Base-by-base conservation (phyloP, 2,797 vertebrate genomes). In the Clarias fuscus region DNA sequence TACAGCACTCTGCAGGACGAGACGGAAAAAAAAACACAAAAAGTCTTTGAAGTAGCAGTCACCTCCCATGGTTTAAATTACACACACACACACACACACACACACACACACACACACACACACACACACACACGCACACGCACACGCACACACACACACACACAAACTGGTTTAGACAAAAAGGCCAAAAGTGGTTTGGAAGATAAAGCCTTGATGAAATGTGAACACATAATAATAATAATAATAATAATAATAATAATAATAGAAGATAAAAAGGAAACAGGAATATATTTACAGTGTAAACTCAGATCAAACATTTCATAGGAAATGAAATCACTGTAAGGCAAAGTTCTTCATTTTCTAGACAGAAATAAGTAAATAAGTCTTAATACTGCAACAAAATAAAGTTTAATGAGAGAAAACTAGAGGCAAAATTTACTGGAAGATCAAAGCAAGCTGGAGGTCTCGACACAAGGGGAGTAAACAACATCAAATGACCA, bases 1-100 rank as follows among this genome's bases (percentile, higher is more conserved):
- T 99, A 99, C 71, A 99, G 95, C 33, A 99, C 98, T 92, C 98
- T 99, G 27, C 4, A 71, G 73, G 56, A 27, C 53, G 48, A 70
- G 14, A 27, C 33, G 70, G 33, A 27, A 56, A 71, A 73, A 40
- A 11, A 7, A 48, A 30, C 33, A 33, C 33, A 13, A 48, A 70
- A 15, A 40, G 1, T 10, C 3, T 40, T 40, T 3, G 7, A 11
- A 71, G 71, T 59, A 83, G 72, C 68, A 61, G 2, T 15, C n/a
- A 7, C 59, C 37, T 0, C 33, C 33, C 59, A 53, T 17, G 20
- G 30, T 37, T 6, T 53, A n/a, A 53, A 53, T 53, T 13, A 24
- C 14, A 37, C n/a, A 65, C 78, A 82, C 24, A 27, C 18, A 27
- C 2, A n/a, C 18, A 22, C 5, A 37, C 24, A 64, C 78, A 82